These are phyloP conservation scores for Phalacrocorax pelagicus DNA, from an alignment of 2,113 vertebrate species.

Conservation along the genomic window DNA sequence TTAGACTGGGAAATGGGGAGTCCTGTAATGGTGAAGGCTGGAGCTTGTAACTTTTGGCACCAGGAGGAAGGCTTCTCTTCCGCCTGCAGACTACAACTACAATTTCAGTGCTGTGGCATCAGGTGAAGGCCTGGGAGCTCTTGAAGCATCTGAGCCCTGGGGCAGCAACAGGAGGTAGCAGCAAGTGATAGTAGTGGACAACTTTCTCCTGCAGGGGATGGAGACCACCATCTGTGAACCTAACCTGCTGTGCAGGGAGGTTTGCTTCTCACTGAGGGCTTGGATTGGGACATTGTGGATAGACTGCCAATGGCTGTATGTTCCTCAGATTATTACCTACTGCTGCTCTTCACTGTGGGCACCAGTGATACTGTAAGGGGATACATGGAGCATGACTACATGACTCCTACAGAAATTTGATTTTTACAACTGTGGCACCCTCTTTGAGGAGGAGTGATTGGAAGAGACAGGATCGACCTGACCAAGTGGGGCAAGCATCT, in stretches of 20 bases:
- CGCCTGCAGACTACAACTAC: neutral
- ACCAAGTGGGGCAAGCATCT: neutral
- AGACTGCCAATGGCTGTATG: neutral
- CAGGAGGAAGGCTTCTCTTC: neutral
- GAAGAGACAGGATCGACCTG: neutral
- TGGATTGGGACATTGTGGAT: neutral
- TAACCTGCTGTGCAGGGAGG: neutral
- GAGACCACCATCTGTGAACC: neutral
- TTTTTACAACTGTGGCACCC: neutral
- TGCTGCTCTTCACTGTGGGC: neutral
- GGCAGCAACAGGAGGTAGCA: neutral
- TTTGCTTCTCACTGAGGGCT: neutral
- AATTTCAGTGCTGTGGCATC: neutral
- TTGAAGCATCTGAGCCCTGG: neutral
- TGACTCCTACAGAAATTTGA: neutral
- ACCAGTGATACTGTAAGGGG: neutral
- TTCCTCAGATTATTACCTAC: neutral
- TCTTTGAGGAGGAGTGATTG: neutral
- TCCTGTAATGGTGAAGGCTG: neutral
- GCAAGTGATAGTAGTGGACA: neutral
- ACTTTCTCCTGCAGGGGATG: neutral
- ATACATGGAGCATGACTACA: neutral
- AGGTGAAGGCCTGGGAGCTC: neutral
- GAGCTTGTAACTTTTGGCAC: neutral
- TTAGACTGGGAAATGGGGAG: neutral